These are phyloP conservation scores for Aegotheles bennettii DNA, from an alignment of 2,113 vertebrate species.

Conservation along the genomic window DNA sequence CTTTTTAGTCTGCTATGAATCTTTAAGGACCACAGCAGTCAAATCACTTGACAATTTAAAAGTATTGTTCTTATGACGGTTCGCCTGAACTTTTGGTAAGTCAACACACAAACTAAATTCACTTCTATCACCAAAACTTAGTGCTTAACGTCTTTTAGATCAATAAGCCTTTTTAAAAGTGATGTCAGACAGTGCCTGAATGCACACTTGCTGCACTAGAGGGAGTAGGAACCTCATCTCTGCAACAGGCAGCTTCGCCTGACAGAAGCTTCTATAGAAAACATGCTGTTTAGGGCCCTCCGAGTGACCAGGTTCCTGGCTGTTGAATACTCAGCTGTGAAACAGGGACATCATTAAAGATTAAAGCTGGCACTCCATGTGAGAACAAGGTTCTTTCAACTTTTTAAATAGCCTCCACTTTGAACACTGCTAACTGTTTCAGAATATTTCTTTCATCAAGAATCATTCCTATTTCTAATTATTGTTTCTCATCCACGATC, in stretches of 20 bases:
- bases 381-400: neutral
- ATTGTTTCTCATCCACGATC: neutral
- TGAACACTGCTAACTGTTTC: neutral
- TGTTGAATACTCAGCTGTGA: neutral
- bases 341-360: neutral
- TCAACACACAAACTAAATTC: neutral
- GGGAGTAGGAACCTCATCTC: conserved; percentile 31
- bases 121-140: neutral
- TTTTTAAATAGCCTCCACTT: neutral
- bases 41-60: neutral
- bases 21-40: neutral
- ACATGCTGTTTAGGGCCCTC: fast-evolving
- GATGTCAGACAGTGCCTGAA: neutral
- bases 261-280: neutral
- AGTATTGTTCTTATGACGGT: neutral
- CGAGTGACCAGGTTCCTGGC: neutral
- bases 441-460: neutral
- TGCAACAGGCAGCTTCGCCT: neutral
- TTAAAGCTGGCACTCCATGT: neutral
- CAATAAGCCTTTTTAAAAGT: neutral
- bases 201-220: conserved; percentile 39
- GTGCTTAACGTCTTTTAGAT: neutral
- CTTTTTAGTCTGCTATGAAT: neutral
- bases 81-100: neutral
- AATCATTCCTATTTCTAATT: neutral